phyloP scores from a whole-genome alignment of 2,797 vertebrate genomes.

The Coracias cyanogaster region DNA sequence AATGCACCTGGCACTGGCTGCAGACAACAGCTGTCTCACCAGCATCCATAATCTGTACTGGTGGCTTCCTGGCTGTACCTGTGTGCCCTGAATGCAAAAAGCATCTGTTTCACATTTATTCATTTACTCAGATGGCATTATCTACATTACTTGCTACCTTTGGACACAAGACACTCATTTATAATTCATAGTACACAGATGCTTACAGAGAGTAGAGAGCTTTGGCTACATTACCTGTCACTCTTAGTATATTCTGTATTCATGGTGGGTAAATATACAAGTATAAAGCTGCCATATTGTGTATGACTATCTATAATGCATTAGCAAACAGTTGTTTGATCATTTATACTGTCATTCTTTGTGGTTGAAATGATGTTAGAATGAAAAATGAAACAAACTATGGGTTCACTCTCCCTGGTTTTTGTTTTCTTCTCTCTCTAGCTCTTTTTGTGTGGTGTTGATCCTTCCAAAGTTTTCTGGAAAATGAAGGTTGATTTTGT shows the following conservation, averaged over 20 bases:
- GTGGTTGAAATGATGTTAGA: conserved; percentile 53
- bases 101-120: conserved; percentile 80
- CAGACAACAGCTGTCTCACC: conserved; percentile 72
- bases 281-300: conserved; percentile 71
- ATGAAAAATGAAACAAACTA: conserved; percentile 40
- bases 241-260: conserved; percentile 72
- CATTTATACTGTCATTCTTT: conserved; percentile 61
- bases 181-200: conserved; percentile 78
- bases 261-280: conserved; percentile 65
- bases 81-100: conserved; percentile 77
- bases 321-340: conserved; percentile 72
- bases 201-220: conserved; percentile 66
- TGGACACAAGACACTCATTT: conserved; percentile 76
- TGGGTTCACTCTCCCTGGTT: not conserved
- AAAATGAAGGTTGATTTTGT: conserved; percentile 10
- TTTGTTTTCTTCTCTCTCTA: not conserved
- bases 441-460: not conserved
- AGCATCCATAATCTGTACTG: conserved; percentile 73
- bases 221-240: conserved; percentile 76
- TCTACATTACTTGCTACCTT: conserved; percentile 71
- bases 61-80: conserved; percentile 74
- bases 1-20: conserved; percentile 61
- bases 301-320: conserved; percentile 69
- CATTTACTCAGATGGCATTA: conserved; percentile 76
- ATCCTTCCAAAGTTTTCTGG: not conserved